phyloP scores from a whole-genome alignment of 2,797 vertebrate species.

The Anabacerthia variegaticeps region DNA sequence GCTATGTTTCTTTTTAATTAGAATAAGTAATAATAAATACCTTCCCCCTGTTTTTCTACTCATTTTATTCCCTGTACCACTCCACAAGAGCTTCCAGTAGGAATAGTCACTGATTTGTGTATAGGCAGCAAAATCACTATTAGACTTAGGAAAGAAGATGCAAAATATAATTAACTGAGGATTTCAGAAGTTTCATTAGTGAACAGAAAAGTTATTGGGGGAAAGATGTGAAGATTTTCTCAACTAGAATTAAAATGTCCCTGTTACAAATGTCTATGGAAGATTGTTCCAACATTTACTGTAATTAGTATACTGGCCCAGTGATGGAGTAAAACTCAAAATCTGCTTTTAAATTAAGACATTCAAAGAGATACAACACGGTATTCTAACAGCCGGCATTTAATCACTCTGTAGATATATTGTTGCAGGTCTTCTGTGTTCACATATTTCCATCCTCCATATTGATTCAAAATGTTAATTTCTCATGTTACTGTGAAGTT shows the following conservation, averaged over 20 bases:
- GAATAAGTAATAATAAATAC: not conserved
- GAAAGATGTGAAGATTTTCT: not conserved
- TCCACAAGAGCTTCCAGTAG: not conserved
- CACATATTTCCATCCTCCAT: not conserved
- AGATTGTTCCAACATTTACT: not conserved
- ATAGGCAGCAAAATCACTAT: not conserved
- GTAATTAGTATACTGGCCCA: not conserved
- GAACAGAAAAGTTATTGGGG: not conserved
- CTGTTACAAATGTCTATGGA: not conserved
- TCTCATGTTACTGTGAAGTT: not conserved
- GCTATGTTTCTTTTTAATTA: not conserved
- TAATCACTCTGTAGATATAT: not conserved
- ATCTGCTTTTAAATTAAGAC: conserved; percentile 49
- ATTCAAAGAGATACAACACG: not conserved
- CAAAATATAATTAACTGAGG: not conserved
- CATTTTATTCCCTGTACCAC: not conserved
- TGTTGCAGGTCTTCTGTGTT: not conserved
- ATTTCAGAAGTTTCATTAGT: not conserved
- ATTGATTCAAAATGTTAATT: not conserved
- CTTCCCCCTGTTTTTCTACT: not conserved
- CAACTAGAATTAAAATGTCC: not conserved
- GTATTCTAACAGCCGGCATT: not conserved
- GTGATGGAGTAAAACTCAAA: conserved; percentile 34
- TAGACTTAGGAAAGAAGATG: not conserved
- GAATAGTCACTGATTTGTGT: not conserved